A percentile compares a stretch with the other conserved stretches of the same genome.
Conservation (phyloP, 2,797 vertebrate genomes). For the Aythya fuligula region DNA sequence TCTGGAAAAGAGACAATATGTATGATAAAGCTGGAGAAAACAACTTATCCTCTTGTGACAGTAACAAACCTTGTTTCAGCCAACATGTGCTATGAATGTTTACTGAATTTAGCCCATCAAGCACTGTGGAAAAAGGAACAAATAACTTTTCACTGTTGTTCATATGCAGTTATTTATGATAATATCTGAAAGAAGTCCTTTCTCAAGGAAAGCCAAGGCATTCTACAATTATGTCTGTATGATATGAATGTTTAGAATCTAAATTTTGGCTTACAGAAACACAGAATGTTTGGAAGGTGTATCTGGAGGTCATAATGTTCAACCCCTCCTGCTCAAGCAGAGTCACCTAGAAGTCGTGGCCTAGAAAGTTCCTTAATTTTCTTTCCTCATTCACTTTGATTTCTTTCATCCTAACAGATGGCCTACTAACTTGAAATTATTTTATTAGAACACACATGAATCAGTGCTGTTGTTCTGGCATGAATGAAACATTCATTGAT, state of each 20-base stretch:
- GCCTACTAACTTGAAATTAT: neutral
- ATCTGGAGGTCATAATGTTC: neutral
- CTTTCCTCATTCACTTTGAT: neutral
- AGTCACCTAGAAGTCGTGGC: neutral
- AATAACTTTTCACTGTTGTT: neutral
- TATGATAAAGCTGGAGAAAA: neutral
- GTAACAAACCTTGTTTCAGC: neutral
- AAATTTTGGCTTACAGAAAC: neutral
- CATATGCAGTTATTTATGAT: neutral
- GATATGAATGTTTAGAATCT: neutral
- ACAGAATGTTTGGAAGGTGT: neutral
- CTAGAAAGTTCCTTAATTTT: neutral
- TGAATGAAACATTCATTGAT: neutral
- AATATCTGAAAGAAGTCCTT: neutral
- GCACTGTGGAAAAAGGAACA: neutral
- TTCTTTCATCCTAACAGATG: neutral
- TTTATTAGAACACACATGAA: neutral
- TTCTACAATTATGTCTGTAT: neutral
- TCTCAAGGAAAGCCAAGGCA: neutral
- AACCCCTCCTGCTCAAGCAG: neutral
- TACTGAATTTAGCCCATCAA: neutral
- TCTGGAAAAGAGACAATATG: neutral
- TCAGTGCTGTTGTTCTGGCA: neutral
- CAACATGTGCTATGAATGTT: neutral
- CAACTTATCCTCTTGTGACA: neutral